A percentile compares a stretch with the other conserved stretches of the same genome.
phyloP scores from a whole-genome alignment of 2,797 vertebrate species.

The Rhincodon typus region DNA sequence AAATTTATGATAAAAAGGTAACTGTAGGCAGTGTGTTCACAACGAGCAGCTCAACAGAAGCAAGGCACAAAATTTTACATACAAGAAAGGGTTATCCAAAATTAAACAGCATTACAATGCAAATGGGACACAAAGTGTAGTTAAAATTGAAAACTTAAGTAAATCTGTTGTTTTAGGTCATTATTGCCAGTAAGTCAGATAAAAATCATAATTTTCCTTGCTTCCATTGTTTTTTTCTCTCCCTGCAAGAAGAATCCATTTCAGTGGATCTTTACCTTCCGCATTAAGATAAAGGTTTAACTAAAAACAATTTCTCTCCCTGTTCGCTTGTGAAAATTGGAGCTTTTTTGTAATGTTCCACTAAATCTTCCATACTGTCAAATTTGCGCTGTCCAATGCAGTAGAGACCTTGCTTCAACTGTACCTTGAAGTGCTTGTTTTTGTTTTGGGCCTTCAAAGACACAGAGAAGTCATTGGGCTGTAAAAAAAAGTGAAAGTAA shows the following conservation, averaged over 20 bases:
- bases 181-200: slow-evolving; percentile 14
- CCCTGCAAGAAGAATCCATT: slow-evolving; percentile 24
- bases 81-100: slow-evolving; percentile 24
- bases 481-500: slow-evolving; percentile 42
- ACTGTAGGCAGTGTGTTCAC: slow-evolving; percentile 33
- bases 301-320: slow-evolving; percentile 86
- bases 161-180: slow-evolving; percentile 5
- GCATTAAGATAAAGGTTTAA: slow-evolving; percentile 78
- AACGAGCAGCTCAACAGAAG: slow-evolving; percentile 30
- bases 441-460: slow-evolving; percentile 86
- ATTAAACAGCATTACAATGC: slow-evolving; percentile 9
- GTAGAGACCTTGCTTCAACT: slow-evolving; percentile 80
- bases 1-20: not conserved
- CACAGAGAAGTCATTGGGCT: slow-evolving; percentile 89
- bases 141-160: slow-evolving; percentile 17
- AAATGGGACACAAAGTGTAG: slow-evolving; percentile 22
- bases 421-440: slow-evolving; percentile 94
- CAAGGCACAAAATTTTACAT: slow-evolving; percentile 34
- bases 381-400: slow-evolving; percentile 91
- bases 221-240: slow-evolving; percentile 1
- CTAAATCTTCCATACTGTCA: slow-evolving; percentile 85
- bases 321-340: slow-evolving; percentile 90
- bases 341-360: slow-evolving; percentile 93
- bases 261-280: slow-evolving; percentile 39
- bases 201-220: slow-evolving; percentile 19